These are phyloP conservation scores for Eilema griseolum DNA, from an alignment of 2,888 invertebrate genomes.

Conservation along the genomic window DNA sequence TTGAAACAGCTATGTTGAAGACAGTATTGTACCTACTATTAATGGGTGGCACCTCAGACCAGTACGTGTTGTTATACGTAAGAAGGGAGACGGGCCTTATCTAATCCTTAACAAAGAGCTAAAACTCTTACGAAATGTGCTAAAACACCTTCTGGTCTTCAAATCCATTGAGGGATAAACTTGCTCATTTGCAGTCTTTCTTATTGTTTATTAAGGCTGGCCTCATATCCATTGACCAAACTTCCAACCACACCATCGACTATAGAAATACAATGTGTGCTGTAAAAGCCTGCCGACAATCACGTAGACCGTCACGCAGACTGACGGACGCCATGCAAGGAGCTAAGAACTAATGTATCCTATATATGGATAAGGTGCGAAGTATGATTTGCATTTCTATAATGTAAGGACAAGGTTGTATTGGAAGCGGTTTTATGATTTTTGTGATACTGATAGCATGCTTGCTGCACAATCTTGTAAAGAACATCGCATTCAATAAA, in stretches of 20 bases:
- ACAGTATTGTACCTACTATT: too few species aligned
- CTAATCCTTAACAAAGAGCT: too few species aligned
- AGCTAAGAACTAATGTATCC: conserved; percentile 43
- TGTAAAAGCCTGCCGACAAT: conserved; percentile 46
- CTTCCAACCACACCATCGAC: background rate
- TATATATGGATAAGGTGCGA: conserved; percentile 46
- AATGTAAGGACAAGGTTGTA: conserved; percentile 25
- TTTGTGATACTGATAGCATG: background rate
- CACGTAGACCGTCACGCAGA: conserved; percentile 64
- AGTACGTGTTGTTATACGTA: too few species aligned
- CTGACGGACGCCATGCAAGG: conserved; percentile 62
- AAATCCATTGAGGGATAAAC: background rate
- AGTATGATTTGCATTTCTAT: conserved; percentile 46
- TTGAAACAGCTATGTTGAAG: too few species aligned
- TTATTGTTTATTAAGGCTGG: background rate
- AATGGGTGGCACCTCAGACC: too few species aligned
- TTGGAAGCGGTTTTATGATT: conserved; percentile 23
- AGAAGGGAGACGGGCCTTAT: too few species aligned
- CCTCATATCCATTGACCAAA: background rate
- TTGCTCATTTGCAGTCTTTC: background rate
- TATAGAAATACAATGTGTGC: conserved; percentile 18
- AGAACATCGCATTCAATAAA: background rate
- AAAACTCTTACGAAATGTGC: background rate
- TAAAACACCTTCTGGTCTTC: background rate
- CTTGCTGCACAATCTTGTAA: background rate